Conservation (phyloP, 2,888 invertebrate species). For the Philonicus albiceps region DNA sequence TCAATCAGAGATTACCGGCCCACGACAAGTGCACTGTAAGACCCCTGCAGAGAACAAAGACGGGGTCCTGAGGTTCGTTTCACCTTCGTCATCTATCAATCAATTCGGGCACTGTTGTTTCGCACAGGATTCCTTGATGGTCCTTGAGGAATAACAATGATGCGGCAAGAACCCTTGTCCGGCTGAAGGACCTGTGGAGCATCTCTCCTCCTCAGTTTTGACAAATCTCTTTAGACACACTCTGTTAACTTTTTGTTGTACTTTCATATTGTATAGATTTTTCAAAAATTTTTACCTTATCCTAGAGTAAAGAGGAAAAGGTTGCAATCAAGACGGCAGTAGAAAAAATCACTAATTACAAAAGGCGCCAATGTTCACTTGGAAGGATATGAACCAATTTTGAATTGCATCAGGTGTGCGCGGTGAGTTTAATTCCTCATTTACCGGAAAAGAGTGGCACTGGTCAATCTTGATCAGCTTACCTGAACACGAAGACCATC, state of each 20-base stretch:
- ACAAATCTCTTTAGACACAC: conserved; percentile 48
- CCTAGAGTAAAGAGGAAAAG: background rate
- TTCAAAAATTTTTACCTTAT: background rate
- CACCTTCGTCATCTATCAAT: conserved; percentile 43
- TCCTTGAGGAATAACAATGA: conserved; percentile 45
- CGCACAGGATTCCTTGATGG: conserved; percentile 2
- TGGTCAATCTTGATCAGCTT: background rate
- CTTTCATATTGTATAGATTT: background rate
- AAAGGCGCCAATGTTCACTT: background rate
- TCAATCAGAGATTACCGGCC: conserved; percentile 21
- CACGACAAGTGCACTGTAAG: background rate
- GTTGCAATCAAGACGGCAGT: background rate
- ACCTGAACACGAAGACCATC: background rate
- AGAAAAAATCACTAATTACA: background rate
- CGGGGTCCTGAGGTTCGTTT: background rate
- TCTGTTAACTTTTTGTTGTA: conserved; percentile 19
- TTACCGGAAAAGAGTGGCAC: background rate
- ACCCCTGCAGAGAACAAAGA: background rate
- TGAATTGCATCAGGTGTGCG: background rate
- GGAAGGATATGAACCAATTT: background rate
- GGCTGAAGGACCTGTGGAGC: background rate
- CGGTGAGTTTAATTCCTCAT: background rate
- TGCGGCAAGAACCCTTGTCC: conserved; percentile 31
- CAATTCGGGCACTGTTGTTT: conserved; percentile 34
- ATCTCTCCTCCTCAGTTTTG: conserved; percentile 24